Evolutionary conservation across 2,797 vertebrate genomes (phyloP).

Genomic region (Poecilia wingei): DNA sequence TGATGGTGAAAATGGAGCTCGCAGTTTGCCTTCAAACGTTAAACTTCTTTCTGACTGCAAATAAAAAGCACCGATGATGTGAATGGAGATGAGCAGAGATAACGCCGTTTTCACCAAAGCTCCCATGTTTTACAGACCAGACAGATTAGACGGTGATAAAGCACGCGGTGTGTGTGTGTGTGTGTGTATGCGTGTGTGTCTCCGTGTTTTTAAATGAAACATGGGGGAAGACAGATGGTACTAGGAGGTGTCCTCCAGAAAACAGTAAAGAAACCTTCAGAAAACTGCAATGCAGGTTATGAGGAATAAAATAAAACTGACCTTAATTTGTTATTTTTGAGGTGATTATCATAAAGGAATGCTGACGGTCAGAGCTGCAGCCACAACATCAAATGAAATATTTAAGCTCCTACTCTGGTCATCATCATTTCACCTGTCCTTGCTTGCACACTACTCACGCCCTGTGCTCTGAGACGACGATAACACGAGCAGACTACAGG

Average conservation of each 20-base stretch:
- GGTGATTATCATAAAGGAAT: not conserved
- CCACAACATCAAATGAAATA: conserved; percentile 31
- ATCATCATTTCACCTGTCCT: conserved; percentile 18
- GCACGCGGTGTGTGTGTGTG: not conserved
- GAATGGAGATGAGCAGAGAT: not conserved
- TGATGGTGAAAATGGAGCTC: conserved; percentile 72
- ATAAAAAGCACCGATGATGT: conserved; percentile 9
- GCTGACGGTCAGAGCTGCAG: conserved; percentile 9
- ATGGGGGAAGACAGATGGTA: not conserved
- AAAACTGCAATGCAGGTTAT: conserved; percentile 4
- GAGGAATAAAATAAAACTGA: not conserved
- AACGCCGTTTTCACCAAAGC: conserved; percentile 17
- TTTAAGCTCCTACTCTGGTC: conserved; percentile 1
- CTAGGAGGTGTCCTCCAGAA: conserved; percentile 9
- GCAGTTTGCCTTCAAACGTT: conserved; percentile 30
- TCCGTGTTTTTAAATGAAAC: conserved; percentile 25
- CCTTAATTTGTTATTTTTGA: conserved; percentile 12
- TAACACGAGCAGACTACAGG: conserved; percentile 33
- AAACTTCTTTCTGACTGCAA: conserved; percentile 39
- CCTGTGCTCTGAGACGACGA: conserved; percentile 21
- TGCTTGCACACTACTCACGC: not conserved
- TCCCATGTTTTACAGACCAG: conserved; percentile 6
- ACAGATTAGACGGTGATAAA: conserved; percentile 11
- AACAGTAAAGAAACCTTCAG: conserved; percentile 1
- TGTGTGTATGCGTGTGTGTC: conserved; percentile 14